Evolutionary conservation across 2,113 vertebrate genomes (phyloP).

Genomic region (Rhea pennata): DNA sequence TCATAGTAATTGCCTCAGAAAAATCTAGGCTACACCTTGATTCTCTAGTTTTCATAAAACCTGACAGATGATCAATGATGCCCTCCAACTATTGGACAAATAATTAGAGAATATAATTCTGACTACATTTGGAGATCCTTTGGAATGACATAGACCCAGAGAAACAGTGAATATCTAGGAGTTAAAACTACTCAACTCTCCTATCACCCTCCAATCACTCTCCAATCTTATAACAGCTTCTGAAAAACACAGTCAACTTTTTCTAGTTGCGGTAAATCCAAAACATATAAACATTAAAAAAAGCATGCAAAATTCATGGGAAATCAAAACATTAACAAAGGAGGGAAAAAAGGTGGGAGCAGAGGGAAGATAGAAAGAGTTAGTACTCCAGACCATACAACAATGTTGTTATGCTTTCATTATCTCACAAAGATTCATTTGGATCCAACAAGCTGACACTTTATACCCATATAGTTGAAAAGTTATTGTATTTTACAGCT

Average conservation of each 20-base stretch:
- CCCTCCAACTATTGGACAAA: not conserved
- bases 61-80: not conserved
- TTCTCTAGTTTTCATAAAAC: not conserved
- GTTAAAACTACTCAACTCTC: not conserved
- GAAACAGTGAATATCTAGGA: not conserved
- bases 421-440: not conserved
- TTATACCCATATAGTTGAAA: not conserved
- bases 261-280: not conserved
- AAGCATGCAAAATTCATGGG: not conserved
- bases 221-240: not conserved
- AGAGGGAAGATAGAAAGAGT: not conserved
- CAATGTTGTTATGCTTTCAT: not conserved
- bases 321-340: not conserved
- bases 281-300: not conserved
- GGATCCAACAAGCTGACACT: not conserved
- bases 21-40: not conserved
- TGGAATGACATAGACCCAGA: not conserved
- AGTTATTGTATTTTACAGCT: not conserved
- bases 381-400: not conserved
- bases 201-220: not conserved
- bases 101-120: not conserved
- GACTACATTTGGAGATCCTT: not conserved
- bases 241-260: fast-evolving
- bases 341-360: not conserved
- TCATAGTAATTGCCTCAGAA: not conserved